Evolutionary conservation across 2,113 vertebrate genomes (phyloP), one percentile per base, ranked within the genome.

Genomic region (Campylorhamphus procurvoides): DNA sequence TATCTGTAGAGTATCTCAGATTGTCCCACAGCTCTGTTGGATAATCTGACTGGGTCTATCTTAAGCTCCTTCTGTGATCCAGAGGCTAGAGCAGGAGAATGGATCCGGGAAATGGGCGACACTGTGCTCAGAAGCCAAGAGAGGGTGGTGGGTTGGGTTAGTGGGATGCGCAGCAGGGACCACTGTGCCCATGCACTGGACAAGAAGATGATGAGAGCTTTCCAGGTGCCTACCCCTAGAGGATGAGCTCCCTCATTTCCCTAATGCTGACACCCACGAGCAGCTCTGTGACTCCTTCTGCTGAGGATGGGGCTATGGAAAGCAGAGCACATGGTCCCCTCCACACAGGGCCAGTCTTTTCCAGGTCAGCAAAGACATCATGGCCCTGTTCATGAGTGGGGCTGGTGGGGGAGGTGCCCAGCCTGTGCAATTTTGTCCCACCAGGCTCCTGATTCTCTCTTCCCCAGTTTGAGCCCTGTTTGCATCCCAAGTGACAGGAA

Each of bases 111-210:
- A 60, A 60, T 5, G 28, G 66, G 59, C 2, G 10, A 12, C 35
- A n/a, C 4, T 18, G 12, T 55, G 55, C 78, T 29, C 47, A 35
- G 40, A 69, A 3, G 55, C 60, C 29, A 52, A 3, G 18, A 83
- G 53, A 25, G 55, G 6, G 5, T 6, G 0, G 14, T 9, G 46
- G 28, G 20, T 3, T 81, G 46, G 52, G 58, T 63, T 63, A 47
- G 49, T 25, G 64, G 49, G 25, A 19, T 31, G 35, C 19, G 37
- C 56, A 42, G n/a, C 44, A 53, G 12, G 49, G 40, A 46, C 31
- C 55, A 12, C 28, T 2, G 1, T 17, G 35, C 22, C n/a, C 66
- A 7, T 0, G 1, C 3, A 11, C 16, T 75, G 5, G 0, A 33
- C 28, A n/a, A 35, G 46, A 42, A 79, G 72, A 60, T 68, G 37